Evolutionary conservation across 2,797 vertebrate genomes (phyloP).

Genomic region (Falco peregrinus): DNA sequence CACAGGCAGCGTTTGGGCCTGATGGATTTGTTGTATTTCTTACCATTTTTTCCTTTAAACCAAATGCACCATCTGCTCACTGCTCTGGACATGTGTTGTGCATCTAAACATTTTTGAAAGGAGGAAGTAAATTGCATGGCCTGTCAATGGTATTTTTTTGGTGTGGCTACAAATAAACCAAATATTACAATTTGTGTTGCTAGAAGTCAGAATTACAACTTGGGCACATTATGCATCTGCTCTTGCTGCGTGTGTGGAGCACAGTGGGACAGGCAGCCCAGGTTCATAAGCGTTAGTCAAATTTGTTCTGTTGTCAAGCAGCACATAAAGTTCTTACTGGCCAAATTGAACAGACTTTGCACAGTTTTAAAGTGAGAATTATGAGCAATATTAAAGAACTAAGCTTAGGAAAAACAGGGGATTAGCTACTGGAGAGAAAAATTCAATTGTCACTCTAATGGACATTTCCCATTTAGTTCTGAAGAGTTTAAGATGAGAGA

Average conservation of each 20-base stretch:
- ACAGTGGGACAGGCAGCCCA: neutral
- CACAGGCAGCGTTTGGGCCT: neutral
- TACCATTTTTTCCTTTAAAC: neutral
- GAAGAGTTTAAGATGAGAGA: neutral
- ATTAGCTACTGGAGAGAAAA: neutral
- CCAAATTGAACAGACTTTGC: neutral
- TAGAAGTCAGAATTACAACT: neutral
- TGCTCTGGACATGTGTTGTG: neutral
- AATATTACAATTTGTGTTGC: neutral
- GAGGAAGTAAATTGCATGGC: neutral
- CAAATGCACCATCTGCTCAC: slow-evolving; percentile 4
- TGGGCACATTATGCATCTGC: neutral
- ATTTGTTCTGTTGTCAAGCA: neutral
- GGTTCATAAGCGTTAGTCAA: neutral
- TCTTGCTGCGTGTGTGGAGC: neutral
- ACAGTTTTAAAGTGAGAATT: neutral
- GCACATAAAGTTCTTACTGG: neutral
- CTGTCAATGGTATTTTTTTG: neutral
- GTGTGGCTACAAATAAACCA: neutral
- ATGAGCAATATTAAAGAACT: neutral
- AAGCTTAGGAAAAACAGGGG: neutral
- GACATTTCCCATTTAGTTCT: neutral
- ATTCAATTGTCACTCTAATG: neutral
- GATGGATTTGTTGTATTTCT: neutral
- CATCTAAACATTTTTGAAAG: slow-evolving; percentile 6